Conservation (phyloP, 2,113 vertebrate species). For the Fulica atra region DNA sequence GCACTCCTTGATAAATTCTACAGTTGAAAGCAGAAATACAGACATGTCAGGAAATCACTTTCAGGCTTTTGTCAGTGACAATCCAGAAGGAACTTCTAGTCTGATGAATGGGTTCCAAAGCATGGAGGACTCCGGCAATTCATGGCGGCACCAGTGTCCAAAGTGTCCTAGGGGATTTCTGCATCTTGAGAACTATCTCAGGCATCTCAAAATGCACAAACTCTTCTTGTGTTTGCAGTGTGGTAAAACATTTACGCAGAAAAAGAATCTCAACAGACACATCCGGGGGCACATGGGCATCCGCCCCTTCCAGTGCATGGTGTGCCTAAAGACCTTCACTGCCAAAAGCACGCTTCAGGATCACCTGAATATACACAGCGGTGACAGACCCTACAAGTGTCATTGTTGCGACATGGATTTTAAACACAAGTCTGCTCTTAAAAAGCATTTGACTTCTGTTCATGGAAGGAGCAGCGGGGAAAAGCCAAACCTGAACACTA, state of each 20-base stretch:
- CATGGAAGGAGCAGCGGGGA: conserved; percentile 79
- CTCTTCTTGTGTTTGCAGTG: conserved; percentile 87
- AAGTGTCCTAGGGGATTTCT: conserved; percentile 86
- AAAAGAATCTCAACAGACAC: conserved; percentile 85
- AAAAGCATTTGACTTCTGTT: conserved; percentile 84
- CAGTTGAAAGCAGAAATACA: conserved; percentile 78
- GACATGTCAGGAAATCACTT: conserved; percentile 72
- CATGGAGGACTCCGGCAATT: conserved; percentile 64
- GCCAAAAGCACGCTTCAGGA: conserved; percentile 86
- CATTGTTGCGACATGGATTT: conserved; percentile 85
- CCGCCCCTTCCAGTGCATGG: conserved; percentile 86
- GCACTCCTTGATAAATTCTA: conserved; percentile 83
- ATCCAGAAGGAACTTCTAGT: conserved; percentile 58
- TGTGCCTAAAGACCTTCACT: conserved; percentile 88
- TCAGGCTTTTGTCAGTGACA: conserved; percentile 69
- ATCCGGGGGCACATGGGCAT: conserved; percentile 85
- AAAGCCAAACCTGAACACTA: conserved; percentile 69
- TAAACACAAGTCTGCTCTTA: conserved; percentile 84
- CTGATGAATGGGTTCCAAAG: conserved; percentile 63
- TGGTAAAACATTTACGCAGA: conserved; percentile 85
- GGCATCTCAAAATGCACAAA: conserved; percentile 88
- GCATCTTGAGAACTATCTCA: conserved; percentile 85
- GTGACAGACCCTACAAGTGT: conserved; percentile 80
- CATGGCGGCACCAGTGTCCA: conserved; percentile 82
- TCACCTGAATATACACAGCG: conserved; percentile 87